Evolutionary conservation across 2,888 invertebrate species (phyloP), one percentile per base, ranked within the genome.

Genomic region (Pherbina coryleti): DNA sequence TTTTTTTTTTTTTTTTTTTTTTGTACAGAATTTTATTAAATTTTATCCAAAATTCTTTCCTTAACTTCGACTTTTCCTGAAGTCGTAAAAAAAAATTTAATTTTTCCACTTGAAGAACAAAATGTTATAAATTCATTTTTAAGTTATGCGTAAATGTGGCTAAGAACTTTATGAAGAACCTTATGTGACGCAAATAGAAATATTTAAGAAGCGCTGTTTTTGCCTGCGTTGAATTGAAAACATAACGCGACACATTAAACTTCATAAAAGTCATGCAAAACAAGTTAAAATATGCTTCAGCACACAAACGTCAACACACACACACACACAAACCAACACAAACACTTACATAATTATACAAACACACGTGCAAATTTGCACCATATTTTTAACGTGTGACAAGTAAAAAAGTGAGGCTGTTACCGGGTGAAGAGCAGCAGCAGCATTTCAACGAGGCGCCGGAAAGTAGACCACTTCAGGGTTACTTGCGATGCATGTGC

Each of bases 381-480:
- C 17, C 44, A 22, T 19, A 34, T 31, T 51, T 28, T 5, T 17
- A 51, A 51, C 17, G 19, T 28, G 69, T 1, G 51, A 44, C 25
- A 51, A 49, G 28, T 7, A 51, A 19, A 19, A 14, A 28, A 69
- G 69, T n/a, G 31, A 3, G 4, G 2, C 14, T 44, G 11, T 44
- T 44, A 44, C 44, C 44, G 11, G 17, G 64, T 17, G 64, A 34
- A n/a, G 11, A 64, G 7, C 9, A 31, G 64, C 28, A 17, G 34
- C 28, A 34, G 44, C 44, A 44, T 44, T 1, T 44, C 28, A 37
- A 71, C 37, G 60, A 60, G 57, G 31, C 74, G 22, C 31, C 74
- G 64, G 64, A 74, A 72, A 64, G 64, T 64, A 64, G 34, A 53
- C 51, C 74, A 64, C 74, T 64, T 74, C 64, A 74, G 64, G 62